phyloP scores from a whole-genome alignment of 2,113 vertebrate species.

The Malurus elegans region DNA sequence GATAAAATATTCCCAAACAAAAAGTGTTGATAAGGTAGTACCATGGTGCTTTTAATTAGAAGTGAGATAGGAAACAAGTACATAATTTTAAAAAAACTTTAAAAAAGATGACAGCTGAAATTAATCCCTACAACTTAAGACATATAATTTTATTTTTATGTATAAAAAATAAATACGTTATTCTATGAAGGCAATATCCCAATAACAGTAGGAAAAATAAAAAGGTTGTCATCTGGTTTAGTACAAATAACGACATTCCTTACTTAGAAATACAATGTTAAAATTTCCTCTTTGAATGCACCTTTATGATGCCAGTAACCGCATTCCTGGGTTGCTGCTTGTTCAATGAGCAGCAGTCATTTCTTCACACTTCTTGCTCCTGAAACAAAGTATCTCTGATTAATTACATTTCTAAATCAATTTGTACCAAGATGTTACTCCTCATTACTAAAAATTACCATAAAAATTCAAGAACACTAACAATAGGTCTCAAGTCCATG shows the following conservation, averaged over 20 bases:
- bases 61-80: neutral
- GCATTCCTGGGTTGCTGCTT: neutral
- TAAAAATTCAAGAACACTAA: neutral
- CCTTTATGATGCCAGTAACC: neutral
- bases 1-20: neutral
- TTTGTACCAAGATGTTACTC: neutral
- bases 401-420: neutral
- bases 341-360: neutral
- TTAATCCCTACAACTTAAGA: neutral
- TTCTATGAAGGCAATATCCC: conserved; percentile 40
- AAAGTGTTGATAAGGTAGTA: neutral
- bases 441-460: neutral
- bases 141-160: conserved; percentile 37
- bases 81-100: neutral
- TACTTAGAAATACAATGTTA: conserved; percentile 3
- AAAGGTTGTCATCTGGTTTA: neutral
- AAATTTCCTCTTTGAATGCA: neutral
- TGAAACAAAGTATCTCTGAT: conserved; percentile 47
- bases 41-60: neutral
- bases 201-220: conserved; percentile 16
- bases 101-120: neutral
- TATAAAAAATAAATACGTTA: conserved; percentile 22
- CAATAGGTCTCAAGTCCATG: neutral
- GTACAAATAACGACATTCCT: neutral
- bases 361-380: conserved; percentile 60